phyloP scores from a whole-genome alignment of 2,797 vertebrate species.

The Streptopelia turtur region DNA sequence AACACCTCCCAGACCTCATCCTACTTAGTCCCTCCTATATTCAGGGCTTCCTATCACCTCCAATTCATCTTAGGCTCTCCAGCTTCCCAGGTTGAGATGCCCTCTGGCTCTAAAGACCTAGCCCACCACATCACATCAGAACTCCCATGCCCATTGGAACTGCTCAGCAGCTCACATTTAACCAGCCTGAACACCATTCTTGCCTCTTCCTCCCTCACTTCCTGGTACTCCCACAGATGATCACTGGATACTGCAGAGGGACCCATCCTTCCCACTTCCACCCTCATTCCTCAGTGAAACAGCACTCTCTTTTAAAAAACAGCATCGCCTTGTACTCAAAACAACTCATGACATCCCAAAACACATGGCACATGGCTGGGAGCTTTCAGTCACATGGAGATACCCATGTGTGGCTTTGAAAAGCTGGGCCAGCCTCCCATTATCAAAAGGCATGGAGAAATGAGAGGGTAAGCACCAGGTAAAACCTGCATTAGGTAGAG shows the following conservation, averaged over 20 bases:
- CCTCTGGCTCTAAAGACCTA: background rate
- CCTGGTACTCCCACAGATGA: background rate
- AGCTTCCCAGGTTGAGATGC: rapidly evolving
- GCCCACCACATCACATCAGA: background rate
- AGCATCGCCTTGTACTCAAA: background rate
- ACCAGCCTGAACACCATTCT: background rate
- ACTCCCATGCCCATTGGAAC: background rate
- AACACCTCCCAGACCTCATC: background rate
- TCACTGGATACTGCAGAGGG: background rate
- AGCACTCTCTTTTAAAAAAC: background rate
- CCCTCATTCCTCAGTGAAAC: background rate
- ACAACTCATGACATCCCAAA: background rate
- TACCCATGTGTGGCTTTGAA: background rate
- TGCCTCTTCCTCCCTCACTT: background rate
- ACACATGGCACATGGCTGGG: background rate
- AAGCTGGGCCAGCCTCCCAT: background rate
- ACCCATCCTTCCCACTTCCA: background rate
- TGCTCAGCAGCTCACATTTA: background rate
- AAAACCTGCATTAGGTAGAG: background rate
- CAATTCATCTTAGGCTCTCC: background rate
- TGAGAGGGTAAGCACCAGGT: background rate
- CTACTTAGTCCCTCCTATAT: background rate
- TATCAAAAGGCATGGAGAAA: background rate
- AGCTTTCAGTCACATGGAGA: background rate
- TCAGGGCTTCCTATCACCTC: background rate